Evolutionary conservation across 1,140 invertebrate species (phyloP).

Genomic region (Dinothrombium tinctorium): DNA sequence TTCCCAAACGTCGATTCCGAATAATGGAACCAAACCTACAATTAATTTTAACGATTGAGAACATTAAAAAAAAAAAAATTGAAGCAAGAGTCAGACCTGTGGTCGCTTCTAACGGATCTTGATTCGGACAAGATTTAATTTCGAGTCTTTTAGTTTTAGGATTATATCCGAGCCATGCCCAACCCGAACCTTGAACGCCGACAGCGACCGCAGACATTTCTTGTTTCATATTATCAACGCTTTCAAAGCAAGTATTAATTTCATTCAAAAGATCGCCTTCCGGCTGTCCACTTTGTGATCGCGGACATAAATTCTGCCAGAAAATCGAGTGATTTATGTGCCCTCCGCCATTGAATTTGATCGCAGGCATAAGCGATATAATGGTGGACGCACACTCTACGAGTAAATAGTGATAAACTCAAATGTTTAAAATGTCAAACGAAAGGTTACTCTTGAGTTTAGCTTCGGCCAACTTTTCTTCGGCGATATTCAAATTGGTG

Average conservation of each 20-base stretch:
- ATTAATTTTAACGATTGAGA: constrained; percentile 14
- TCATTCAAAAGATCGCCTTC: constrained; percentile 33
- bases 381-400: too few species aligned
- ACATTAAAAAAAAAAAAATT: too few species aligned
- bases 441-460: constrained; percentile 33
- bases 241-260: constrained; percentile 56
- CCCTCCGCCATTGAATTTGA: constrained; percentile 97
- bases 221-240: constrained; percentile 66
- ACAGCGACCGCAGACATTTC: constrained; percentile 50
- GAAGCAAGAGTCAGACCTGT: too few species aligned
- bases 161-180: constrained; percentile 94
- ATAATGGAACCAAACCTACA: constrained; percentile 61
- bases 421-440: too few species aligned
- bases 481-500: constrained; percentile 78
- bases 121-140: constrained; percentile 77
- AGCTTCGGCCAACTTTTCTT: constrained; percentile 75
- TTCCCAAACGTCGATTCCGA: constrained; percentile 99
- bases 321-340: constrained; percentile 98
- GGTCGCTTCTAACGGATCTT: constrained; percentile 82
- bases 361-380: constrained; percentile 51
- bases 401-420: too few species aligned
- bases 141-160: constrained; percentile 45
- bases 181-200: constrained; percentile 88
- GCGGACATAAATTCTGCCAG: constrained; percentile 78
- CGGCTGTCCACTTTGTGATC: constrained; percentile 51